Percentiles rank a stretch among this genome's conserved stretches.
Conservation (phyloP, 2,797 vertebrate genomes). For the Zenarchopterus dispar region DNA sequence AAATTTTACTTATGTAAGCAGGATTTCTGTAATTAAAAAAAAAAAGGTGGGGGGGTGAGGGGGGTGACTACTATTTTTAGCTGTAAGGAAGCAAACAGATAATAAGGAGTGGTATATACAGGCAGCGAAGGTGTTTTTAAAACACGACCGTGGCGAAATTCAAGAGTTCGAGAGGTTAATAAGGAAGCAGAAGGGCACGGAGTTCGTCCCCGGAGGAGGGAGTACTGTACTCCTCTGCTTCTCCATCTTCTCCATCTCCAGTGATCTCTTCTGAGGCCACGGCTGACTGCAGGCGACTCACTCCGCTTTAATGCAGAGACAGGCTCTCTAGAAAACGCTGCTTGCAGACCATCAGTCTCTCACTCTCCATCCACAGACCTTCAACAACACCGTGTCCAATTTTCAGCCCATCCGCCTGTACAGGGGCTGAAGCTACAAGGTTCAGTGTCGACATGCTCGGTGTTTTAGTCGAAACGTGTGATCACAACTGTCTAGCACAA, state of each 20-base stretch:
- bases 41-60: not conserved
- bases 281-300: constrained; percentile 34
- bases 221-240: constrained; percentile 18
- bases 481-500: constrained; percentile 17
- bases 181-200: constrained; percentile 21
- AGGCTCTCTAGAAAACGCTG: constrained; percentile 62
- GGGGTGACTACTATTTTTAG: not conserved
- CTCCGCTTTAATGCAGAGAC: constrained; percentile 41
- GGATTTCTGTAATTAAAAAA: constrained; percentile 14
- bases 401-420: constrained; percentile 18
- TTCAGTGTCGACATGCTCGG: constrained; percentile 24
- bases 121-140: constrained; percentile 8
- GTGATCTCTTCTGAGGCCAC: constrained; percentile 26
- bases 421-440: constrained; percentile 15
- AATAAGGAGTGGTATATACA: not conserved
- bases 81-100: not conserved
- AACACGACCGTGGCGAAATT: constrained; percentile 14
- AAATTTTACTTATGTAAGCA: constrained; percentile 18
- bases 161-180: constrained; percentile 52
- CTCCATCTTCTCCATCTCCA: constrained; percentile 35
- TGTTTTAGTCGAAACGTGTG: constrained; percentile 20
- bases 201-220: constrained; percentile 28
- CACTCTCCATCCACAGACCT: constrained; percentile 28
- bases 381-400: constrained; percentile 29
- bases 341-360: constrained; percentile 30